Conservation (phyloP, 1,140 invertebrate species). For the Vanessa atalanta region DNA sequence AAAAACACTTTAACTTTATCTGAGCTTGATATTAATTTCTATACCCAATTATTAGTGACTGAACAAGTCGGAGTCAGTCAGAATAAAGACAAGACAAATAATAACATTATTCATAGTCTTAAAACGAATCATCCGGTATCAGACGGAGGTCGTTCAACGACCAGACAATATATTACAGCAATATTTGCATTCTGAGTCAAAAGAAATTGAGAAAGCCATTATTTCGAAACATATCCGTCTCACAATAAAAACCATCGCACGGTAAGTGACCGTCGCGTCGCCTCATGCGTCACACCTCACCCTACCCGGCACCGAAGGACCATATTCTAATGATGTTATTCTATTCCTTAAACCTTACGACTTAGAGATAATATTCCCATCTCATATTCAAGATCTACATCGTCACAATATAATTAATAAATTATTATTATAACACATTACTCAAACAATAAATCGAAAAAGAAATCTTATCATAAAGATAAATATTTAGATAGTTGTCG, state of each 20-base stretch:
- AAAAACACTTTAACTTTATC: too few relatives aligned
- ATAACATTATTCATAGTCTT: background rate
- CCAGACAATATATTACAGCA: conserved; percentile 5
- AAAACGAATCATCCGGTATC: conserved; percentile 3
- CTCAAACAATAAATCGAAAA: too few relatives aligned
- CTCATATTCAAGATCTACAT: background rate
- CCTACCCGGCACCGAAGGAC: background rate
- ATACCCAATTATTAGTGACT: background rate
- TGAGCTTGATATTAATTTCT: background rate
- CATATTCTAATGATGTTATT: background rate
- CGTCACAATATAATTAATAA: too few relatives aligned
- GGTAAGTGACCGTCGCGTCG: conserved; percentile 11
- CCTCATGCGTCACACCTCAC: conserved; percentile 8
- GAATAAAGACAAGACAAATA: background rate
- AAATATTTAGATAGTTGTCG: too few relatives aligned
- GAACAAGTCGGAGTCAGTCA: background rate
- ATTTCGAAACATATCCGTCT: conserved; percentile 14
- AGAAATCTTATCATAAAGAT: too few relatives aligned
- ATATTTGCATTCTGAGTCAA: conserved; percentile 17
- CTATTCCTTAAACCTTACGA: background rate
- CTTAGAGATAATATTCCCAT: background rate
- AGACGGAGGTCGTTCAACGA: background rate
- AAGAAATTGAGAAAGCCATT: conserved; percentile 20
- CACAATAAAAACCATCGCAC: conserved; percentile 17
- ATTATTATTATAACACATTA: too few relatives aligned